Evolutionary conservation across 2,113 vertebrate species (phyloP), one percentile per base, ranked within the genome.

Genomic region (Sceloporus undulatus): DNA sequence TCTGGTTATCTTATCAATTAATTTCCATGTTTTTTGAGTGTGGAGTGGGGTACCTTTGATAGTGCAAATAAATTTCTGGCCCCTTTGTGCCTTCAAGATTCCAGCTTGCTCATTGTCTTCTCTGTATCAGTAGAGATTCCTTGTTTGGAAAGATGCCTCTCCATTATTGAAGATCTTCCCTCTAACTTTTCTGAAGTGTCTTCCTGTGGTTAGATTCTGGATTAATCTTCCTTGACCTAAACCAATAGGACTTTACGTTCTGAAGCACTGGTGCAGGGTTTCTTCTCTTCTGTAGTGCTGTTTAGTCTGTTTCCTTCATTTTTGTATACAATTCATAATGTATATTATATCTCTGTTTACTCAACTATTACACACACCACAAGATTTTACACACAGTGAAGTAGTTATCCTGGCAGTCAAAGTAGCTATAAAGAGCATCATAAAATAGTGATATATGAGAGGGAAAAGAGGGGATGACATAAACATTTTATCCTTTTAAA

Each of bases 311-410:
- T 90, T 89, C 78, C 79, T 90, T 14, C 9, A 23, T n/a, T 18
- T 40, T 80, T 90, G 86, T 90, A 71, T 89, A 54, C 79, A 86
- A 23, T 68, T 84, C 79, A 68, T 78, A 71, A 85, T 86, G 84
- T 84, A n/a, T 62, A 85, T 40, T 52, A 86, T 88, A 38, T 85
- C 83, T 90, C 82, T 94, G 93, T 93, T 94, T 94, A 88, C 87
- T 84, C 81, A 90, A 73, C 80, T n/a, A 75, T 93, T 94, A 89
- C 88, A 92, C 87, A 92, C 82, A 77, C 80, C 92, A 93, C 91
- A 92, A 94, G 91, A 0, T 93, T 95, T 94, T 94, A 95, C 23
- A 92, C 75, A 81, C 62, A 82, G 79, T 68, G 81, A 91, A 93
- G 89, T 90, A 19, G 54, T 83, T 91, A 78, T 66, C 90, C 91